These are phyloP conservation scores for Watsonalla binaria DNA, from an alignment of 2,888 invertebrate genomes.

Conservation along the genomic window DNA sequence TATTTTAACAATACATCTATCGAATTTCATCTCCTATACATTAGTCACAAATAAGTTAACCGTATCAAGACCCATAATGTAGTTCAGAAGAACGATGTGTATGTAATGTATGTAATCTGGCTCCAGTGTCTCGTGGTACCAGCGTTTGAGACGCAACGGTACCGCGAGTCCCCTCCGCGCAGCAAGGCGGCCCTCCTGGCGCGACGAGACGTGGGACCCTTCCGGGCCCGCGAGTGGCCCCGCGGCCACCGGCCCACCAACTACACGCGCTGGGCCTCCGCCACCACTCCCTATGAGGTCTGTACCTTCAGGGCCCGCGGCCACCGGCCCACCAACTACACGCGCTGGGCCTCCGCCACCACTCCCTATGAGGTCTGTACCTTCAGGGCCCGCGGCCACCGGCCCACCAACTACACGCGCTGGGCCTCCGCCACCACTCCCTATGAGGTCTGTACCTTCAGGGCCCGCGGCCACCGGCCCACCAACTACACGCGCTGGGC, in stretches of 20 bases:
- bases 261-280: slow-evolving; percentile 88
- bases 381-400: slow-evolving; percentile 93
- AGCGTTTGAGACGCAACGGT: slow-evolving; percentile 94
- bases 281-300: slow-evolving; percentile 81
- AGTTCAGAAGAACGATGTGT: too few species aligned
- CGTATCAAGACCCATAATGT: not conserved
- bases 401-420: slow-evolving; percentile 89
- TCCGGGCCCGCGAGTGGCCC: slow-evolving; percentile 92
- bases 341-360: slow-evolving; percentile 86
- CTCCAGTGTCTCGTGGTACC: slow-evolving; percentile 86
- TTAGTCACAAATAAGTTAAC: too few species aligned
- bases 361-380: slow-evolving; percentile 77
- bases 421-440: slow-evolving; percentile 89
- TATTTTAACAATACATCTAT: too few species aligned
- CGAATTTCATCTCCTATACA: too few species aligned
- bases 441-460: too few species aligned
- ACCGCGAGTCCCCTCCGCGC: slow-evolving; percentile 86
- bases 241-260: slow-evolving; percentile 93
- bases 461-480: too few species aligned
- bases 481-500: too few species aligned
- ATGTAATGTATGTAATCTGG: not conserved
- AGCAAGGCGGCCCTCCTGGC: slow-evolving; percentile 87
- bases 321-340: slow-evolving; percentile 91
- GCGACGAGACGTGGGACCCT: slow-evolving; percentile 86
- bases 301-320: slow-evolving; percentile 89